Base-by-base conservation (phyloP, 1,140 invertebrate species). In the Microplitis demolitor region DNA sequence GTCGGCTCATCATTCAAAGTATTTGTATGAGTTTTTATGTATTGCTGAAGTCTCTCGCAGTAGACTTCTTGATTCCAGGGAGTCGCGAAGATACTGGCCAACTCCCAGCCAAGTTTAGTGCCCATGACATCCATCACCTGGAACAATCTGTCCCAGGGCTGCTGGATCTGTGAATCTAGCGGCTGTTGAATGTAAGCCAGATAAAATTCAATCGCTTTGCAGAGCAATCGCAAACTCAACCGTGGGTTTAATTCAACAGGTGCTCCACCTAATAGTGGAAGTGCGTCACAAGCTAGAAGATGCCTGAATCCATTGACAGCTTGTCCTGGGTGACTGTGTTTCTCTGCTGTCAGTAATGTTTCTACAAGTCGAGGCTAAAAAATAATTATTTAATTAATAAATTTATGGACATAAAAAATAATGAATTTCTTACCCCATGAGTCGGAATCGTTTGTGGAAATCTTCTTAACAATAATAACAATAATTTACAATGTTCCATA, bases 81-180 rank as follows among this genome's bases (percentile, higher is more conserved):
- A 0, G 66, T 73, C 0, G 80, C 60, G 66, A 88, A 90, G 39
- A 90, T 77, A 45, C 79, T 82, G 72, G 87, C 87, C n/a, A 90
- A 79, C 74, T 95, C 94, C 95, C 95, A 96, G n/a, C 90, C 90
- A 50, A 96, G 85, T 81, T 95, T 93, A 75, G 90, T 89, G 0
- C 93, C 94, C 61, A 93, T 90, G 62, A 93, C 84, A 83, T 93
- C 91, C 3, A 96, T 85, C 16, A 95, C 90, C 74, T 91, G 89
- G 82, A 94, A 95, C 13, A 96, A 88, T 75, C 91, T 91, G 62
- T 91, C 90, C 94, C 94, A 96, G n/a, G 92, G 91, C 78, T 94
- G 90, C 68, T 88, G 85, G 35, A 93, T 91, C 78, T 92, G 91
- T 78, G 88, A 87, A 76, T 92, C 91, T 76, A 85, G 88, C 39